Percentiles rank a stretch among this genome's conserved stretches.
phyloP scores from a whole-genome alignment of 2,888 invertebrate species.

The Rosalia funebris region DNA sequence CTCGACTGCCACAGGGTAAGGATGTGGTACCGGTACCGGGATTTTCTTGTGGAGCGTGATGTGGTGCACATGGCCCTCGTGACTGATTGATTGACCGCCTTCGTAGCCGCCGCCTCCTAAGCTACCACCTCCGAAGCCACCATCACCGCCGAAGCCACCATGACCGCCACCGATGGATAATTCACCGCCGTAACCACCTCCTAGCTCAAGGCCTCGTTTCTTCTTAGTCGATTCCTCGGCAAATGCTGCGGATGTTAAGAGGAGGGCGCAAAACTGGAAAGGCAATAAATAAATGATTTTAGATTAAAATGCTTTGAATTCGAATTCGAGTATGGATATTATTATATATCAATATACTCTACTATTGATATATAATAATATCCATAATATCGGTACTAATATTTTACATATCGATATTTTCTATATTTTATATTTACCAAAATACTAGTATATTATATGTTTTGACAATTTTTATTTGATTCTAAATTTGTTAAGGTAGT shows the following conservation, averaged over 20 bases:
- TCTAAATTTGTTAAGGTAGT: too few relatives aligned
- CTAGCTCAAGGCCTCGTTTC: constrained; percentile 51
- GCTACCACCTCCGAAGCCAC: constrained; percentile 32
- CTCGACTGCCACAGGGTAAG: constrained; percentile 71
- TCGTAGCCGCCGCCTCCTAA: constrained; percentile 18
- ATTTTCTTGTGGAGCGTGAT: constrained; percentile 74
- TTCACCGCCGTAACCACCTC: constrained; percentile 34
- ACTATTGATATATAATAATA: too few relatives aligned
- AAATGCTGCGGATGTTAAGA: constrained; percentile 47
- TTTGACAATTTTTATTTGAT: too few relatives aligned
- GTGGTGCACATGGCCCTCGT: constrained; percentile 64
- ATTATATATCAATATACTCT: too few relatives aligned
- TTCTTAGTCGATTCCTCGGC: constrained; percentile 46
- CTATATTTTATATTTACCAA: too few relatives aligned
- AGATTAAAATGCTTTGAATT: too few relatives aligned
- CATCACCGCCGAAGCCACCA: constrained; percentile 32
- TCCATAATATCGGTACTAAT: too few relatives aligned
- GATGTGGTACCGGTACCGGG: constrained; percentile 67
- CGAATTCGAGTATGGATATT: too few relatives aligned
- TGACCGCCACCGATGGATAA: constrained; percentile 30
- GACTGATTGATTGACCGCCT: neutral
- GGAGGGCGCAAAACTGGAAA: constrained; percentile 49
- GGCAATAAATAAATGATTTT: too few relatives aligned
- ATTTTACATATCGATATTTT: too few relatives aligned
- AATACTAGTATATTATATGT: too few relatives aligned